Percentiles rank a stretch among this genome's conserved stretches.
phyloP scores from a whole-genome alignment of 2,888 invertebrate genomes.

The Ctena decussata region DNA sequence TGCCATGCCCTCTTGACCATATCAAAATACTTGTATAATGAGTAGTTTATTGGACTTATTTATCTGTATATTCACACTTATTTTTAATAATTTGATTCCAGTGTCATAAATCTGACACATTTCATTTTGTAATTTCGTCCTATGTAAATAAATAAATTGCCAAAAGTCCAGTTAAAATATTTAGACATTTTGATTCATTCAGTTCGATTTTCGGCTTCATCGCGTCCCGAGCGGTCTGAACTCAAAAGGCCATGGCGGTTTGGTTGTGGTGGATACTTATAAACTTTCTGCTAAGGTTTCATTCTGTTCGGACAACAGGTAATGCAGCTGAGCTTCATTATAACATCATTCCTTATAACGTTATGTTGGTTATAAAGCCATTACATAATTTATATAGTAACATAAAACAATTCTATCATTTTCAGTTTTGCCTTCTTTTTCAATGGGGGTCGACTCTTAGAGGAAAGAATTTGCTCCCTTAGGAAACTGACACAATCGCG shows the following conservation, averaged over 20 bases:
- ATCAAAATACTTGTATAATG: background rate
- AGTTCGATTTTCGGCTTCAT: background rate
- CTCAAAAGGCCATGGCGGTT: background rate
- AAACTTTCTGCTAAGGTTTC: no score
- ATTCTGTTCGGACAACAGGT: no score
- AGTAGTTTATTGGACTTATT: background rate
- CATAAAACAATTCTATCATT: no score
- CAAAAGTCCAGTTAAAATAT: background rate
- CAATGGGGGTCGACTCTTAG: no score
- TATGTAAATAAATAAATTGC: background rate
- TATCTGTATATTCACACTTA: conserved; percentile 1
- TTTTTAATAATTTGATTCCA: background rate
- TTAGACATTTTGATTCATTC: background rate
- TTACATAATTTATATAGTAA: no score
- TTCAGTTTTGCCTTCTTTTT: no score
- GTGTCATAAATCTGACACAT: background rate
- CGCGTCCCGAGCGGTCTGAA: background rate
- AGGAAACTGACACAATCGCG: no score
- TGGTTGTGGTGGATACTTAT: background rate
- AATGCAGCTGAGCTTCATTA: no score
- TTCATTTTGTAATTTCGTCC: background rate
- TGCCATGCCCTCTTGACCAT: background rate
- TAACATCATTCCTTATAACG: no score
- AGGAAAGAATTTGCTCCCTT: no score
- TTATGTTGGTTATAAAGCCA: no score